Evolutionary conservation across 2,113 vertebrate genomes (phyloP), one percentile per base, ranked within the genome.

Genomic region (Paralichthys olivaceus): DNA sequence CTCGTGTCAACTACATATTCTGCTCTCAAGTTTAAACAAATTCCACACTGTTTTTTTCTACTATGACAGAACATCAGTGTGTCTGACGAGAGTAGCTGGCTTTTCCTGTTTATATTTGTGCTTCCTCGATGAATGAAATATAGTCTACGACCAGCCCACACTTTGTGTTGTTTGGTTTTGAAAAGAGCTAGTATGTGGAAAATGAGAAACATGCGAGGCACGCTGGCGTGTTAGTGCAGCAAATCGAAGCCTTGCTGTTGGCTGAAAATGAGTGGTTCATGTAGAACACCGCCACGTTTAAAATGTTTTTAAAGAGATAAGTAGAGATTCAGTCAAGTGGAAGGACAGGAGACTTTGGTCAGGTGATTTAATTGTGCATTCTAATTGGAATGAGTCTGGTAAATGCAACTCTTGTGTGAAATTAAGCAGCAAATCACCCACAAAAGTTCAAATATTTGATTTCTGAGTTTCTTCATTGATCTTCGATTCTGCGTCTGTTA

Each of bases 61-160:
- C 9, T 19, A 4, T 47, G 60, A 71, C 51, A 47, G 0, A 29
- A 45, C 26, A 34, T 26, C 60, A 69, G 17, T 47, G 37, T 75
- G 63, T 68, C 28, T 40, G 63, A 89, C 79, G 22, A 7, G 62
- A 72, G 45, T 7, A 74, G 43, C 85, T 49, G 63, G 80, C 84
- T 80, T 60, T 76, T 75, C 78, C 9, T 7, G 85, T 87, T 85
- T 57, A 34, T 22, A 53, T 17, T 60, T 23, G 14, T 43, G 40
- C 60, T 0, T 25, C 22, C 20, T 59, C 17, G 0, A 2, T 34
- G 2, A 22, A 7, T 66, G 23, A 69, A 47, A 65, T 47, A 1
- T 25, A 58, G 23, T 20, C 8, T 7, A 71, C 0, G 2, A 0
- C 4, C 4, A 62, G 23, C 26, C 43, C 1, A 1, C 12, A 0